Evolutionary conservation across 1,140 invertebrate species (phyloP).

Genomic region (Neodiprion lecontei): DNA sequence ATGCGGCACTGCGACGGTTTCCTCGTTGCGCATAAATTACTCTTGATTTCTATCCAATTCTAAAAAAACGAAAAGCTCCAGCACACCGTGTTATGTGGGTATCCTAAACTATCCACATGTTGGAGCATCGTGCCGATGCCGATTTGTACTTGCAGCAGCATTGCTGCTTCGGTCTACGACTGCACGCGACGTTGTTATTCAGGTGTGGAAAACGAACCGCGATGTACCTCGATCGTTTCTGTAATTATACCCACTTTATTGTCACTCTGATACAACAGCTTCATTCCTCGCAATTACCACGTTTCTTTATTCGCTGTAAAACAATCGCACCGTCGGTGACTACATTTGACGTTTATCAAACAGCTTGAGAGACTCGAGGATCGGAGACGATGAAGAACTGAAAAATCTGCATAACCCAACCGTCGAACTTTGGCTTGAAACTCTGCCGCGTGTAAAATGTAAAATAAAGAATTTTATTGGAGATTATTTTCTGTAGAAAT

Average conservation of each 20-base stretch:
- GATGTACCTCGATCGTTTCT: not conserved
- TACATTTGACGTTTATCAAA: too few relatives aligned
- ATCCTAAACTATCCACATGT: not conserved
- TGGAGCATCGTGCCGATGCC: not conserved
- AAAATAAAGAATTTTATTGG: too few relatives aligned
- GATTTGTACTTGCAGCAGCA: not conserved
- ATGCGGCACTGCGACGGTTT: not conserved
- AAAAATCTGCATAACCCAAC: too few relatives aligned
- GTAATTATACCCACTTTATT: not conserved
- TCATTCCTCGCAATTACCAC: not conserved
- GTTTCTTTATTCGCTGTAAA: too few relatives aligned
- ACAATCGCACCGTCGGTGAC: too few relatives aligned
- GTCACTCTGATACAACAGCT: not conserved
- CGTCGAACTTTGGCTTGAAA: too few relatives aligned
- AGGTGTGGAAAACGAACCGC: not conserved
- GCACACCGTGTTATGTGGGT: not conserved
- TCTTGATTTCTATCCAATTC: not conserved
- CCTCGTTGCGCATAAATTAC: not conserved
- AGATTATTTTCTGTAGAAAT: too few relatives aligned
- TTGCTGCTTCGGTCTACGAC: too few relatives aligned
- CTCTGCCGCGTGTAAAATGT: too few relatives aligned
- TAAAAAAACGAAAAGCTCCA: not conserved
- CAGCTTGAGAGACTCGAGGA: too few relatives aligned
- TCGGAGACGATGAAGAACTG: too few relatives aligned
- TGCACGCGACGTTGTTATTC: slow-evolving; percentile 2